phyloP scores from a whole-genome alignment of 2,797 vertebrate genomes.

The Dallia pectoralis region DNA sequence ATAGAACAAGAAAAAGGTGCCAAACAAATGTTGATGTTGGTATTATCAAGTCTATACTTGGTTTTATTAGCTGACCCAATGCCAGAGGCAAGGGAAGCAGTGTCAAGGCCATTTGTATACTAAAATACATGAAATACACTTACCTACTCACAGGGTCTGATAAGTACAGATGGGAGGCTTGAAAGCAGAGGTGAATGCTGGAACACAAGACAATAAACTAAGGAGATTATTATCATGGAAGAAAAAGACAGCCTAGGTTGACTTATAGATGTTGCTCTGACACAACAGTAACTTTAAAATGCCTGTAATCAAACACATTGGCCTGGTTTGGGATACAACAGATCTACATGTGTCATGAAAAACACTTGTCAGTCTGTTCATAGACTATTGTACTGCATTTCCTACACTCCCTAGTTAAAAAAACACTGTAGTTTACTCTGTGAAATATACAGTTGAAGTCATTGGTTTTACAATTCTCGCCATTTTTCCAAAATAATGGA shows the following conservation, averaged over 20 bases:
- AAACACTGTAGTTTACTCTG: no score
- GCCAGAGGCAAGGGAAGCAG: constrained; percentile 63
- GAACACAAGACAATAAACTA: constrained; percentile 41
- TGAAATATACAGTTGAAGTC: no score
- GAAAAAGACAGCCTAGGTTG: constrained; percentile 13
- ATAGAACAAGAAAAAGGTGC: constrained; percentile 52
- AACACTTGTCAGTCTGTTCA: background rate
- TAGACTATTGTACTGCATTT: no score
- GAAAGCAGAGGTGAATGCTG: constrained; percentile 27
- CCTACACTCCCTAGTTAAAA: no score
- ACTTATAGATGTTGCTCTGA: background rate
- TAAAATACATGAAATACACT: constrained; percentile 73
- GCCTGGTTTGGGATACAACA: background rate
- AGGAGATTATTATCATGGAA: constrained; percentile 45
- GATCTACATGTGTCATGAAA: background rate
- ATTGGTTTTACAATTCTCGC: no score
- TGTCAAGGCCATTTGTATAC: constrained; percentile 65
- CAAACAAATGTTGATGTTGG: constrained; percentile 68
- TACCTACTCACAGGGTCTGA: constrained; percentile 61
- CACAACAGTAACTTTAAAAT: background rate
- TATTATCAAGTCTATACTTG: constrained; percentile 68
- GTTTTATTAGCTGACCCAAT: constrained; percentile 47
- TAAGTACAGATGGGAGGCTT: constrained; percentile 48
- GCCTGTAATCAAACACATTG: background rate
- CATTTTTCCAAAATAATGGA: no score